These are phyloP conservation scores for Leptinotarsa defecta DNA, from an alignment of 1,140 invertebrate genomes.

Conservation along the genomic window DNA sequence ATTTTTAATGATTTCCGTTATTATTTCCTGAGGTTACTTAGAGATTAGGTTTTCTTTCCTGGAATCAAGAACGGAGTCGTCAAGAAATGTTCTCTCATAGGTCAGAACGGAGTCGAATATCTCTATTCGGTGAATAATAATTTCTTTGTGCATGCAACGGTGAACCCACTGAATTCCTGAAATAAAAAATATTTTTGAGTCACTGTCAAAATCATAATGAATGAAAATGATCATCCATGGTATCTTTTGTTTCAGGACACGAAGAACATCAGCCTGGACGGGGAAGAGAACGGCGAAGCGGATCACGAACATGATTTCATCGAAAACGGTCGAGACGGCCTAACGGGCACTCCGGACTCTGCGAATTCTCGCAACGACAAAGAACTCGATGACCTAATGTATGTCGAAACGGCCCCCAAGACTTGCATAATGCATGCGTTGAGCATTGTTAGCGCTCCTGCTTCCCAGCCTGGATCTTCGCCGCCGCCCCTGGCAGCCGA, in stretches of 20 bases:
- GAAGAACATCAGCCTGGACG: conserved; percentile 40
- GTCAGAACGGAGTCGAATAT: too few species aligned
- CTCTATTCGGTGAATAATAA: too few species aligned
- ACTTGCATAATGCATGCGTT: conserved; percentile 55
- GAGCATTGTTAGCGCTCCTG: conserved; percentile 52
- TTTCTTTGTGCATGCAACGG: too few species aligned
- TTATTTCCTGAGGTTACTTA: too few species aligned
- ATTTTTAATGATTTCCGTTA: too few species aligned
- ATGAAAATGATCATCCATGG: too few species aligned
- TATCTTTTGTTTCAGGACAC: conserved; percentile 47
- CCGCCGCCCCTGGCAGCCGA: conserved; percentile 52
- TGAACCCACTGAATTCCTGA: too few species aligned
- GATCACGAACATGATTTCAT: conserved; percentile 50
- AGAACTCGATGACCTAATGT: conserved; percentile 55
- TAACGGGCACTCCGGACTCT: conserved; percentile 52
- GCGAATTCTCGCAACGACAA: conserved; percentile 53
- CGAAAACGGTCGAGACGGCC: conserved; percentile 53
- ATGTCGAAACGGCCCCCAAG: conserved; percentile 50
- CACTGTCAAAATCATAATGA: too few species aligned
- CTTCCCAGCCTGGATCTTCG: conserved; percentile 49
- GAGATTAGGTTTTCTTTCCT: too few species aligned
- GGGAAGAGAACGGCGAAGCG: conserved; percentile 49
- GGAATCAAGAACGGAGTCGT: too few species aligned
- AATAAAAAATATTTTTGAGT: too few species aligned
- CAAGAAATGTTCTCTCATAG: too few species aligned